Evolutionary conservation across 2,113 vertebrate genomes (phyloP).

Genomic region (Ceyx cyanopectus): DNA sequence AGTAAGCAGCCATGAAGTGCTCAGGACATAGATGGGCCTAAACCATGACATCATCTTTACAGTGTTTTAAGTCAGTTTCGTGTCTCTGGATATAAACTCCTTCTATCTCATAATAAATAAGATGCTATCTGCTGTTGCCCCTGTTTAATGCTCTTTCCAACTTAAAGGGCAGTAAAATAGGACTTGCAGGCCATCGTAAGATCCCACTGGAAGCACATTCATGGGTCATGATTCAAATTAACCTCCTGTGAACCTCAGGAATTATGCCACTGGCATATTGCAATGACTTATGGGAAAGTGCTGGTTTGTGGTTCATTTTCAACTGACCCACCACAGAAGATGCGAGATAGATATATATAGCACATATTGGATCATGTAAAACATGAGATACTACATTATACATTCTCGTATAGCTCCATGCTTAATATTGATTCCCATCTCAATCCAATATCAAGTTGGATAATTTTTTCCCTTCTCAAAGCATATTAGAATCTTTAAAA

Average conservation of each 20-base stretch:
- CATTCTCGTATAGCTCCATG: background rate
- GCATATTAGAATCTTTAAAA: conserved; percentile 23
- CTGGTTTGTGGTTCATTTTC: background rate
- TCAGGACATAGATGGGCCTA: background rate
- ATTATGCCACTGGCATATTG: background rate
- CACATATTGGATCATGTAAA: background rate
- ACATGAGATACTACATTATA: background rate
- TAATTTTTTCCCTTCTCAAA: background rate
- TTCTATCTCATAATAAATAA: conserved; percentile 16
- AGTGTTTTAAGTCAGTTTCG: conserved; percentile 40
- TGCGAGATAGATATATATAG: background rate
- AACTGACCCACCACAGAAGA: background rate
- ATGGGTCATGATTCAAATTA: background rate
- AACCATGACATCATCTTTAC: background rate
- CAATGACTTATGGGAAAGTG: background rate
- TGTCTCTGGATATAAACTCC: conserved; percentile 17
- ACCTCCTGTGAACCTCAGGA: background rate
- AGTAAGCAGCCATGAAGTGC: too few relatives aligned
- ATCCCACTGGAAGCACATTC: background rate
- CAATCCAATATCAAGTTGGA: background rate
- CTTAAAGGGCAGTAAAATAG: background rate
- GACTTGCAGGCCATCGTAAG: background rate
- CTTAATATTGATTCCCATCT: background rate
- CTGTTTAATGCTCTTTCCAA: conserved; percentile 3
- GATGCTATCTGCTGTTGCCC: background rate